phyloP scores from a whole-genome alignment of 2,113 vertebrate species.

The Eonycteris spelaea region DNA sequence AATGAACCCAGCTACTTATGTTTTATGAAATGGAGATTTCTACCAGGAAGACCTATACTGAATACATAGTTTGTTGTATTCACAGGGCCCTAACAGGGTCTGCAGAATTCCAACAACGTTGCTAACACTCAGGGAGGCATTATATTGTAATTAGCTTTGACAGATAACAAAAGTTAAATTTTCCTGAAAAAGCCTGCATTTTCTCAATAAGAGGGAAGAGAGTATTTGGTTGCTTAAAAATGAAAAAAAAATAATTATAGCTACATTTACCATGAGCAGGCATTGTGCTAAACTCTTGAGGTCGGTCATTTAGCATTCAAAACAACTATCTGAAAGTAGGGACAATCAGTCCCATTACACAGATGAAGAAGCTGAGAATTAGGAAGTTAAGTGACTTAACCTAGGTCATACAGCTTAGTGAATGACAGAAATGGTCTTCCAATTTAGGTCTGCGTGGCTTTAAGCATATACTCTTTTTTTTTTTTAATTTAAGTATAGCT shows the following conservation, averaged over 20 bases:
- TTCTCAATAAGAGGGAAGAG: neutral
- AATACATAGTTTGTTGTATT: neutral
- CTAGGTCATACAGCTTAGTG: neutral
- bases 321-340: neutral
- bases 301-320: neutral
- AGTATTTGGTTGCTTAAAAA: neutral
- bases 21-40: neutral
- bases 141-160: neutral
- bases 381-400: neutral
- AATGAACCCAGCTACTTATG: neutral
- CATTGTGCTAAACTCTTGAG: neutral
- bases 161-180: constrained; percentile 23
- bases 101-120: neutral
- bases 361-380: neutral
- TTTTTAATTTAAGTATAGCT: neutral
- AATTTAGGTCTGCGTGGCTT: neutral
- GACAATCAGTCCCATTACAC: neutral
- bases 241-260: neutral
- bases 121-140: neutral
- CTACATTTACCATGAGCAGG: neutral
- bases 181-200: neutral
- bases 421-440: neutral
- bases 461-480: neutral
- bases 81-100: neutral
- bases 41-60: neutral